Conservation (phyloP, 2,888 invertebrate genomes). For the Leptinotarsa peninsularis region DNA sequence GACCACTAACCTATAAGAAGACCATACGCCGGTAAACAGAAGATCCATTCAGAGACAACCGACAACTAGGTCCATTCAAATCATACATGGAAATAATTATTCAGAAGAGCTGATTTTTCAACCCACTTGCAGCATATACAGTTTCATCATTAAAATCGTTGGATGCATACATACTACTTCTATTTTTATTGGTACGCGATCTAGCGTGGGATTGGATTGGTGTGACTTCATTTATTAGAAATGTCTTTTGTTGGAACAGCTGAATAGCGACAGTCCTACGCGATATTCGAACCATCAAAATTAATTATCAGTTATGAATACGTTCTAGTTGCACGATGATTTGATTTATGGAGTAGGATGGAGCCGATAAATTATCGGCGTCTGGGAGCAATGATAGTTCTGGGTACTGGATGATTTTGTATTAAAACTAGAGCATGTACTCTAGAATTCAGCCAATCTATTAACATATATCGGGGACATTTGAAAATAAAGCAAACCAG, state of each 20-base stretch:
- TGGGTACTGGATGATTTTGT: neutral
- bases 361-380: slow-evolving; percentile 14
- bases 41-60: slow-evolving; percentile 18
- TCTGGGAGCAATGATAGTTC: neutral
- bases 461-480: too few relatives aligned
- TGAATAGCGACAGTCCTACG: slow-evolving; percentile 26
- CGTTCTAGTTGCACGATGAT: slow-evolving; percentile 9
- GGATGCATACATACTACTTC: slow-evolving; percentile 22
- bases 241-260: slow-evolving; percentile 22
- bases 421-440: neutral
- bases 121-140: slow-evolving; percentile 23
- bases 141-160: slow-evolving; percentile 24
- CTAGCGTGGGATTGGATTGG: slow-evolving; percentile 19
- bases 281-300: slow-evolving; percentile 26
- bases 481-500: too few relatives aligned
- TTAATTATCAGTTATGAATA: slow-evolving; percentile 27
- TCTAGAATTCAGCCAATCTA: too few relatives aligned
- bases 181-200: slow-evolving; percentile 19
- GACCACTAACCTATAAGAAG: slow-evolving; percentile 15
- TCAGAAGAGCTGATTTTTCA: slow-evolving; percentile 18
- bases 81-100: slow-evolving; percentile 20
- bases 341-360: slow-evolving; percentile 19
- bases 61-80: slow-evolving; percentile 16
- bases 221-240: slow-evolving; percentile 19
- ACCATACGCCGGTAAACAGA: slow-evolving; percentile 16